These are phyloP conservation scores for Pseudochaenichthys georgianus DNA, from an alignment of 2,797 vertebrate genomes.

Conservation along the genomic window DNA sequence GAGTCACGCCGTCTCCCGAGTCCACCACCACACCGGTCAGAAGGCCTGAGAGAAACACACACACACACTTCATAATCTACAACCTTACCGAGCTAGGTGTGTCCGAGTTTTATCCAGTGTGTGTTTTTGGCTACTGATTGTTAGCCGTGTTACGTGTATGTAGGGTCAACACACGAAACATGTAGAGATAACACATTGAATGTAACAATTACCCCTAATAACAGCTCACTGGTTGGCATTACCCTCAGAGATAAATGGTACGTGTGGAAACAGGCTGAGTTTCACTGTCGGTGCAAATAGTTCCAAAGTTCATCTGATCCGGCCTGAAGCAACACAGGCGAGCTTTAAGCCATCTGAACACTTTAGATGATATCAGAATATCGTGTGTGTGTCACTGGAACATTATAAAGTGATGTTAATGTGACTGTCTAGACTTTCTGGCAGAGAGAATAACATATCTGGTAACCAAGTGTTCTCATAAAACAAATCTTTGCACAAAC, in stretches of 20 bases:
- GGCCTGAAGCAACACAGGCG: background rate
- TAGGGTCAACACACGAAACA: slow-evolving; percentile 34
- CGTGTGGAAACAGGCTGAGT: background rate
- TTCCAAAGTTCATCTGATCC: background rate
- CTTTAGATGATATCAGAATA: background rate
- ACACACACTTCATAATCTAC: slow-evolving; percentile 26
- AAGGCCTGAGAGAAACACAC: slow-evolving; percentile 73
- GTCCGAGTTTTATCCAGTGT: slow-evolving; percentile 5
- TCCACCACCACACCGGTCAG: slow-evolving; percentile 88
- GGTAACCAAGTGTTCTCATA: background rate
- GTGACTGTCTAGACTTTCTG: slow-evolving; percentile 22
- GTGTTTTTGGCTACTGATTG: slow-evolving; percentile 28
- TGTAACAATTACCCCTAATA: slow-evolving; percentile 26
- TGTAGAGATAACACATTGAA: slow-evolving; percentile 23
- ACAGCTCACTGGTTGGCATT: background rate
- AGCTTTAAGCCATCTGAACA: background rate
- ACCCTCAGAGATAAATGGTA: background rate
- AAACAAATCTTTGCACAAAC: slow-evolving; percentile 33
- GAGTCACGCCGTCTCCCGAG: slow-evolving; percentile 88
- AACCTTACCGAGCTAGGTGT: slow-evolving; percentile 2
- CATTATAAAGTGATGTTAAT: background rate
- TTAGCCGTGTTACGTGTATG: background rate
- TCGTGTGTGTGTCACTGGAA: background rate
- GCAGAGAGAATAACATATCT: slow-evolving; percentile 4
- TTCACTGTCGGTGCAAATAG: background rate